phyloP scores from a whole-genome alignment of 2,888 invertebrate species.

The Patella pellucida region DNA sequence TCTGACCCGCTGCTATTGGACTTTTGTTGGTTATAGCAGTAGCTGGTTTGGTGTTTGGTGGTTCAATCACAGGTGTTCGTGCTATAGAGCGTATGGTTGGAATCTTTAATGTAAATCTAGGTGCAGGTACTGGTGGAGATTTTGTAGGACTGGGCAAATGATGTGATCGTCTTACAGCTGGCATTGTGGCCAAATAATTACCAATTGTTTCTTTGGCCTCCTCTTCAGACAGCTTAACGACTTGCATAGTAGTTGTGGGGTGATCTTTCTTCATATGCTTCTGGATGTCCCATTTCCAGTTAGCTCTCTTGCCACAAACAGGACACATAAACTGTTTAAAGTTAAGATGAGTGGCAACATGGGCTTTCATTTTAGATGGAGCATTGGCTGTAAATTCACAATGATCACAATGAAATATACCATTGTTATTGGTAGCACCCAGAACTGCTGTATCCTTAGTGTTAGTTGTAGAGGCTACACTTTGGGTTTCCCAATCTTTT shows the following conservation, averaged over 20 bases:
- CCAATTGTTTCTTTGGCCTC: constrained; percentile 65
- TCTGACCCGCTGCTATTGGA: constrained; percentile 10
- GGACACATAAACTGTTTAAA: constrained; percentile 67
- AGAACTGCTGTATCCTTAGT: background rate
- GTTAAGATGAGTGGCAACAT: constrained; percentile 66
- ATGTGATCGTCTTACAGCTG: constrained; percentile 53
- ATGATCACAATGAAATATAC: constrained; percentile 47
- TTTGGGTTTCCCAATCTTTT: background rate
- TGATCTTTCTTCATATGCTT: constrained; percentile 66
- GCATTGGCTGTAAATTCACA: constrained; percentile 57
- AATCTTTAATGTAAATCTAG: background rate
- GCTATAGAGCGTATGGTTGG: constrained; percentile 4
- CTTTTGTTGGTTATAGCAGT: constrained; percentile 16
- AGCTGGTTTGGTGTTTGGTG: background rate
- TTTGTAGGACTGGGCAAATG: constrained; percentile 42
- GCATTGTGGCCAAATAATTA: constrained; percentile 56
- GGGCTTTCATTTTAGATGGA: constrained; percentile 63
- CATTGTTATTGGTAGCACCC: constrained; percentile 13
- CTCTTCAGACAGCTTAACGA: constrained; percentile 56
- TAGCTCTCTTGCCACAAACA: constrained; percentile 65
- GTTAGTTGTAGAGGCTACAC: background rate
- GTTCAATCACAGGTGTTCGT: background rate
- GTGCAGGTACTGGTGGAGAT: constrained; percentile 9
- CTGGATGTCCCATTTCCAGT: constrained; percentile 69
- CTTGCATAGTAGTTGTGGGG: constrained; percentile 42